Conservation (phyloP, 1,140 invertebrate genomes). For the Achatina immaculata region DNA sequence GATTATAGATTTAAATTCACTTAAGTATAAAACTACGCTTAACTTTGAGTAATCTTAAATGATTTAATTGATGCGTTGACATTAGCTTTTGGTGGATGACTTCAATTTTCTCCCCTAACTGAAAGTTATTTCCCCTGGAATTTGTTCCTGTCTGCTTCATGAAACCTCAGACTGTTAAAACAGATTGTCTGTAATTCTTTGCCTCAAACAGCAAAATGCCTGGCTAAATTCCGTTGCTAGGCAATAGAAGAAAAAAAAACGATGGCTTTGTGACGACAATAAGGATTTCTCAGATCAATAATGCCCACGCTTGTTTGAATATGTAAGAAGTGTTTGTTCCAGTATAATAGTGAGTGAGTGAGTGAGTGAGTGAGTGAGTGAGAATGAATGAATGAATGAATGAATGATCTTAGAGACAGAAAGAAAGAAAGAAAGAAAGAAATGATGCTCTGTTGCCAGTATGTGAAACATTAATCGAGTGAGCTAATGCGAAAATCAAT, state of each 20-base stretch:
- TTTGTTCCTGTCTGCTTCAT: not conserved
- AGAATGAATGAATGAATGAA: not conserved
- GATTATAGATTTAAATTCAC: too few species aligned
- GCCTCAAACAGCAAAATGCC: not conserved
- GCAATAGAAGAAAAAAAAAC: not conserved
- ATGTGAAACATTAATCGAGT: too few species aligned
- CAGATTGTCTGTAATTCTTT: not conserved
- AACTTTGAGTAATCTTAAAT: too few species aligned
- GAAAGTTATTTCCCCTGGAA: not conserved
- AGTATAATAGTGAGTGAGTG: not conserved
- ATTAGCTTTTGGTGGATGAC: too few species aligned
- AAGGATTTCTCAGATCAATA: not conserved
- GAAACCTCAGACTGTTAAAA: not conserved
- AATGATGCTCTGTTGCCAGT: too few species aligned
- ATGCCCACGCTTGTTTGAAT: not conserved
- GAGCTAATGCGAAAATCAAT: too few species aligned
- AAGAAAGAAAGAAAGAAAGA: constrained; percentile 14
- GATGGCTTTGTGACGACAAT: not conserved
- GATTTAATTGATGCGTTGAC: too few species aligned
- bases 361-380: not conserved
- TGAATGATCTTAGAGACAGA: not conserved
- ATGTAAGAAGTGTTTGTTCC: not conserved
- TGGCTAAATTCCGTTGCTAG: constrained; percentile 5
- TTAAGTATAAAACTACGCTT: too few species aligned
- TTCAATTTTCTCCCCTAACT: not conserved